Evolutionary conservation across 2,113 vertebrate species (phyloP).

Genomic region (Podocnemis expansa): DNA sequence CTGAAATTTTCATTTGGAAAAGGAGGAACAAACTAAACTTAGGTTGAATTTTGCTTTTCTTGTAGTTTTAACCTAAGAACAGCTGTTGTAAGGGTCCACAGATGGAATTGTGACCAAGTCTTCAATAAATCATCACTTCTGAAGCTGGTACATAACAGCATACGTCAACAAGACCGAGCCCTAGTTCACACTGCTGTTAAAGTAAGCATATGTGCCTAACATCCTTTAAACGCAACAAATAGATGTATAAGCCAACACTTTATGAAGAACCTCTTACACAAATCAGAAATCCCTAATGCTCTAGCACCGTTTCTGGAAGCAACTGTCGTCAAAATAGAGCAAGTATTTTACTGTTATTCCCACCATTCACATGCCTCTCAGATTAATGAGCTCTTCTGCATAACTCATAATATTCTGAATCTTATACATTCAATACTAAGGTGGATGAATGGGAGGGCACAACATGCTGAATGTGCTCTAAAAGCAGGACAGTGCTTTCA

Average conservation of each 20-base stretch:
- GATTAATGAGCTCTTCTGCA: neutral
- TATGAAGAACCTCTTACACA: neutral
- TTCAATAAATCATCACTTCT: neutral
- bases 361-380: fast-evolving
- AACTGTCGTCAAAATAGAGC: fast-evolving
- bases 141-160: neutral
- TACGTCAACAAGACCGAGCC: neutral
- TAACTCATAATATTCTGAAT: neutral
- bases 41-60: neutral
- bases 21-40: neutral
- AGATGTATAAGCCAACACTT: neutral
- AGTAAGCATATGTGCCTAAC: neutral
- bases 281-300: neutral
- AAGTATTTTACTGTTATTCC: neutral
- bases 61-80: neutral
- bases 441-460: no score
- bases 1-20: constrained; percentile 8
- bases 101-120: neutral
- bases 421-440: fast-evolving
- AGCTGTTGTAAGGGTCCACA: constrained; percentile 22
- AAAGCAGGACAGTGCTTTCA: fast-evolving
- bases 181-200: constrained; percentile 21
- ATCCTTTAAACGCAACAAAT: neutral
- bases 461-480: neutral
- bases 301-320: neutral